Evolutionary conservation across 2,797 vertebrate genomes (phyloP), one percentile per base, ranked within the genome.

Genomic region (Eulemur albifrons): DNA sequence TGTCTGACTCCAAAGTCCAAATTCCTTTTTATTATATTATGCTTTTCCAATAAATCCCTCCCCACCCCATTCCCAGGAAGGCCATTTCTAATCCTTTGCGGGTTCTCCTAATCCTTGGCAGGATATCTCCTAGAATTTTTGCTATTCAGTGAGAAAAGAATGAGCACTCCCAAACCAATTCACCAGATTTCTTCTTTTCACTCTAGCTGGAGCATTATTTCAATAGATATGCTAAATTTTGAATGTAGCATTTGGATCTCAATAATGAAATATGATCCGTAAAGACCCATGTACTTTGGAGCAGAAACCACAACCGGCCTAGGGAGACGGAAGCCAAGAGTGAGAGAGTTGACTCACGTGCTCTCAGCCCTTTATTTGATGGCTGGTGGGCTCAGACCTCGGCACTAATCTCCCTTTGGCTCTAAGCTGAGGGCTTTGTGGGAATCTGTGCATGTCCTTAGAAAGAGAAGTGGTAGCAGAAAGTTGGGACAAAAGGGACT

Each of bases 31-130:
- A 94, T 45, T 50, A 77, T n/a, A 89, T 69, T 90, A 73, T 17
- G 54, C 61, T 97, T 95, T 95, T 38, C 77, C 70, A 91, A 80
- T 93, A 86, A 86, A 91, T 83, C 38, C 23, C 38, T 15, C 17
- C 18, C 10, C 35, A 12, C 20, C 32, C 23, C 32, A 65, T 15
- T 13, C 17, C 9, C 4, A 88, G 25, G 32, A 92, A 76, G 45
- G 11, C 45, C 73, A 30, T 87, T 90, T 27, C 63, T 91, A 85
- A 82, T 91, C n/a, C 75, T 94, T 83, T 63, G 45, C n/a, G 52
- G 65, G 69, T 35, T 77, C 67, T 84, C 50, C 87, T 76, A 79
- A 40, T 38, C 76, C 35, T 77, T 72, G 61, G 70, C 59, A 92
- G 80, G n/a, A 48, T 67, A 15, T 43, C 7, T 84, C 81, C 65